Percentiles rank a stretch among this genome's conserved stretches.
Evolutionary conservation across 2,113 vertebrate genomes (phyloP).

Genomic region (Oryctolagus cuniculus): mOryCun1.1 NC_091437.1:13825501-13826000

Average conservation of each 20-base stretch:
- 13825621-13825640: not conserved
- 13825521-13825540: not conserved
- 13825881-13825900: not conserved
- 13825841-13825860: not conserved
- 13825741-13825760: not conserved
- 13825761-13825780: not conserved
- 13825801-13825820: not conserved
- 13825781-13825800: not conserved
- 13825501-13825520: not conserved
- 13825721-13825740: not conserved
- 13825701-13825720: not conserved
- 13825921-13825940: not conserved
- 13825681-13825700: not conserved
- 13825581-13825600: not conserved
- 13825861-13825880: not conserved
- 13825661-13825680: not conserved
- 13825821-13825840: slow-evolving; percentile 28
- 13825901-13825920: not conserved
- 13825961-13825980: not conserved
- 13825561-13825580: slow-evolving; percentile 41
- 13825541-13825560: not conserved
- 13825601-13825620: not conserved
- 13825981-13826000: not conserved
- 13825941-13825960: not conserved
- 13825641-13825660: not conserved